Evolutionary conservation across 2,888 invertebrate species (phyloP), one percentile per base, ranked within the genome.

Genomic region (Sialis fuliginosa): DNA sequence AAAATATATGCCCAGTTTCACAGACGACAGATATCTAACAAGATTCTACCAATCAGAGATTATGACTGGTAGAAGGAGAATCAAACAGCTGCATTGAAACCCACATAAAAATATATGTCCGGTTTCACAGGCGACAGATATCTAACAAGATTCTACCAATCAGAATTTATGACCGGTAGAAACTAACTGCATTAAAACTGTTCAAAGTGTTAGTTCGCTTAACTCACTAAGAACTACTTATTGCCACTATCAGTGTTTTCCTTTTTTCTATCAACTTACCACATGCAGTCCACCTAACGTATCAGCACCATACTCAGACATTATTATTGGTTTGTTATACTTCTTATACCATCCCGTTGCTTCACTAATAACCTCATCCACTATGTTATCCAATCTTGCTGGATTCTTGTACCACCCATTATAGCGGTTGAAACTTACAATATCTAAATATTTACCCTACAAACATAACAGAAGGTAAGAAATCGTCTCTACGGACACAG

Each of bases 241-340:
- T 37, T 37, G 12, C 8, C 10, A 10, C n/a, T 10, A 6, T 37
- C 37, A 37, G 4, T 37, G 6, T 5, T 37, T 35, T 37, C 8
- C 6, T 6, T 10, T 10, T 37, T 37, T 6, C n/a, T 6, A 37
- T 8, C 12, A 31, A 58, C 67, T 68, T 66, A 92, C 93, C 65
- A 81, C 73, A 66, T 96, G 96, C 52, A 96, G 67, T 41, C 97
- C 97, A 43, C 86, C 75, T 52, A 95, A 70, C 0, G 95, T 89
- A 57, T 95, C 98, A 0, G 92, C 93, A 1, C 97, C 98, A 62
- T 97, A 98, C 62, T 98, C 98, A 0, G 87, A 79, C 74, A 97
- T 82, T 46, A 97, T 73, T 33, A 98, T 77, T 0, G 96, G 93
- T 60, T 91, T 93, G 54, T 85, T 78, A 63, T 84, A 81, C 53